phyloP scores from a whole-genome alignment of 1,140 invertebrate species.

The Neodiprion pinetum region DNA sequence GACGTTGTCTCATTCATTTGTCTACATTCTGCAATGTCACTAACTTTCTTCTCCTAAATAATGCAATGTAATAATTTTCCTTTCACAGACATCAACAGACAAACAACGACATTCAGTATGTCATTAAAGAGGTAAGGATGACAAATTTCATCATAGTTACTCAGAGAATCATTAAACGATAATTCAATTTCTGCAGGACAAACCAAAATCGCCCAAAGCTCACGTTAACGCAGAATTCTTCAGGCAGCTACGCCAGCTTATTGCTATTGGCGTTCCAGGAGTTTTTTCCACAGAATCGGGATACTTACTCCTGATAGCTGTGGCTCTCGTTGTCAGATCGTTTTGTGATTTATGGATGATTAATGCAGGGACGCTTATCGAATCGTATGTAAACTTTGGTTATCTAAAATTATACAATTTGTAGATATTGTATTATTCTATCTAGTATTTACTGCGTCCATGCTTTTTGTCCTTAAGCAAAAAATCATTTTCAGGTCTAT shows the following conservation, averaged over 20 bases:
- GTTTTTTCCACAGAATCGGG: slow-evolving; percentile 77
- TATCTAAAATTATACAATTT: neutral
- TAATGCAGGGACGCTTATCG: slow-evolving; percentile 89
- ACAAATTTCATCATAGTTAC: neutral
- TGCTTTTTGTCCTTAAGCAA: neutral
- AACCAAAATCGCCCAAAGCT: slow-evolving; percentile 74
- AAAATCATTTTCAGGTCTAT: slow-evolving; percentile 78
- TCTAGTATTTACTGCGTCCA: slow-evolving; percentile 12
- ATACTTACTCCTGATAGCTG: slow-evolving; percentile 82
- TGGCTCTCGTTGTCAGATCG: slow-evolving; percentile 84
- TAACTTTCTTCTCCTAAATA: slow-evolving; percentile 15
- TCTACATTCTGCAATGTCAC: neutral
- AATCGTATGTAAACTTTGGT: slow-evolving; percentile 72
- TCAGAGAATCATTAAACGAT: slow-evolving; percentile 15
- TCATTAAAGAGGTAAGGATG: slow-evolving; percentile 70
- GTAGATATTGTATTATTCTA: neutral
- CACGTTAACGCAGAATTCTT: slow-evolving; percentile 88
- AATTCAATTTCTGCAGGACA: slow-evolving; percentile 57
- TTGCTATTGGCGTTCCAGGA: slow-evolving; percentile 87
- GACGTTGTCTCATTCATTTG: neutral
- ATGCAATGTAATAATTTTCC: slow-evolving; percentile 22
- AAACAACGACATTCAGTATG: slow-evolving; percentile 74
- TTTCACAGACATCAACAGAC: slow-evolving; percentile 45
- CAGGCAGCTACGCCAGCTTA: slow-evolving; percentile 75
- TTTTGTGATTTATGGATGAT: slow-evolving; percentile 98